These are phyloP conservation scores for Trigoniulus corallinus DNA, from an alignment of 1,140 invertebrate species.

Conservation along the genomic window DNA sequence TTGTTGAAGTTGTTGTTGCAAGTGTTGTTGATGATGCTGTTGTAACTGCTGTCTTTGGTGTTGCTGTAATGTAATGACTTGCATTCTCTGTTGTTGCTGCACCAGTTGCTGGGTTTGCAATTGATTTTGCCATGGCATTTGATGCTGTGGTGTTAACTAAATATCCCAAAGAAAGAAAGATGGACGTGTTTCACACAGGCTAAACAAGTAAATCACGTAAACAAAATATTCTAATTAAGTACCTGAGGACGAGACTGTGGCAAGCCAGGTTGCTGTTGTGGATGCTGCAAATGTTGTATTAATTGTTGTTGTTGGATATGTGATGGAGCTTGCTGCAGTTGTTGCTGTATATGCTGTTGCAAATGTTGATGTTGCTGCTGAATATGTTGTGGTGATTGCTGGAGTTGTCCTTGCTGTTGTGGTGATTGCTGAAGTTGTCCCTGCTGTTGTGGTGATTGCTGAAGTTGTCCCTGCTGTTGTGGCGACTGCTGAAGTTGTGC, in stretches of 20 bases:
- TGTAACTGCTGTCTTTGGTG: conserved; percentile 20
- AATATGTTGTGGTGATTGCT: not conserved
- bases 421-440: not conserved
- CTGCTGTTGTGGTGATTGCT: not conserved
- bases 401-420: not conserved
- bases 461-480: not conserved
- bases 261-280: not conserved
- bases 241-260: not conserved
- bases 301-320: conserved; percentile 6
- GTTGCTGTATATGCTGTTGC: not conserved
- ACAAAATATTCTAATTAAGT: no score
- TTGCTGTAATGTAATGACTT: conserved; percentile 21
- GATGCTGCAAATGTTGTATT: not conserved
- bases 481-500: not conserved
- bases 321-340: conserved; percentile 5
- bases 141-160: conserved; percentile 12
- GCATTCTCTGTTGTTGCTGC: conserved; percentile 29
- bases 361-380: not conserved
- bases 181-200: conserved; percentile 31
- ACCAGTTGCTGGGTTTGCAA: not conserved
- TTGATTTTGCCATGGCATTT: conserved; percentile 6
- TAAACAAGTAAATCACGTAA: conserved; percentile 32
- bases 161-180: conserved; percentile 10
- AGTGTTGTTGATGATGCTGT: conserved; percentile 18
- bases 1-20: conserved; percentile 14